Evolutionary conservation across 2,113 vertebrate genomes (phyloP).

Genomic region (Sphyrna mokarran): DNA sequence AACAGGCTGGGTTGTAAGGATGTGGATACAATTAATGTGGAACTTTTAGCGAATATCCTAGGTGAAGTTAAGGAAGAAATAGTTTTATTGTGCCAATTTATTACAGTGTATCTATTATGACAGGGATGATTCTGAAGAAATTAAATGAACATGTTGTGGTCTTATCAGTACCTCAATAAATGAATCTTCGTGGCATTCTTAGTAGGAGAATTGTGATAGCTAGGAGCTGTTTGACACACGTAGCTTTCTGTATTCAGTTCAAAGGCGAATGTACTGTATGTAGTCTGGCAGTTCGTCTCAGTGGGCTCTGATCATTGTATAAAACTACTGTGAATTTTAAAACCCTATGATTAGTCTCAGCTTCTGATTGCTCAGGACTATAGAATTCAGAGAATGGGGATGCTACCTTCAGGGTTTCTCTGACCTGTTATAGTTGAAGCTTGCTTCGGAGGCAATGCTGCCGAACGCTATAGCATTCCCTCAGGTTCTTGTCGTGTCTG

Average conservation of each 20-base stretch:
- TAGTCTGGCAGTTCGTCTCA: slow-evolving; percentile 18
- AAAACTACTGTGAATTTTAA: slow-evolving; percentile 29
- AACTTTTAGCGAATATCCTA: slow-evolving; percentile 7
- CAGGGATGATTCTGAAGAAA: slow-evolving; percentile 34
- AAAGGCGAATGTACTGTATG: not conserved
- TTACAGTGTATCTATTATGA: slow-evolving; percentile 31
- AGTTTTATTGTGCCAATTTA: slow-evolving; percentile 36
- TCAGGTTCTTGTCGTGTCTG: not conserved
- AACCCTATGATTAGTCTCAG: slow-evolving; percentile 5
- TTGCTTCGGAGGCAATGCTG: not conserved
- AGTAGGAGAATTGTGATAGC: not conserved
- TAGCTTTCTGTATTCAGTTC: not conserved
- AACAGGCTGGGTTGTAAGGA: not conserved
- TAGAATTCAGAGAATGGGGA: not conserved
- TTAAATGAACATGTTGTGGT: not conserved
- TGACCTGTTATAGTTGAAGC: not conserved
- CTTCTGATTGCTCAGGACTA: slow-evolving; percentile 23
- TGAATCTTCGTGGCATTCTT: not conserved
- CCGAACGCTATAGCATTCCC: not conserved
- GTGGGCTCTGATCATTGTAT: not conserved
- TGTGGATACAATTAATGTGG: slow-evolving; percentile 29
- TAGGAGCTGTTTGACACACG: not conserved
- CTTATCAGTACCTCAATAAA: slow-evolving; percentile 17
- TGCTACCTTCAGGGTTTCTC: not conserved
- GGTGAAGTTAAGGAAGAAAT: slow-evolving; percentile 24